These are phyloP conservation scores for Cavia porcellus DNA, from an alignment of 2,113 vertebrate genomes.

Conservation along the genomic window DNA sequence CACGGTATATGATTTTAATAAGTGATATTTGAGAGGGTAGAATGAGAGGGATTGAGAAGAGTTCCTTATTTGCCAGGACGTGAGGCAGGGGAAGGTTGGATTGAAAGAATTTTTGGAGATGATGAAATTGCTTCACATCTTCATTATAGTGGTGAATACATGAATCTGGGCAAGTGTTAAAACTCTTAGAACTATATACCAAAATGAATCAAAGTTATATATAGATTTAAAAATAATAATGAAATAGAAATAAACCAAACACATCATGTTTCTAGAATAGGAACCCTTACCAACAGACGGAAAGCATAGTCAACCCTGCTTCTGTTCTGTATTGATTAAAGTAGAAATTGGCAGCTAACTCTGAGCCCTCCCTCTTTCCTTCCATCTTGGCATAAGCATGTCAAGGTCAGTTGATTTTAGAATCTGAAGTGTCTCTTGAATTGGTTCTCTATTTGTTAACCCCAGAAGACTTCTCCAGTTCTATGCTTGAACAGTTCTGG, in stretches of 20 bases:
- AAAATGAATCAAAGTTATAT: neutral
- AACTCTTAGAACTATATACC: neutral
- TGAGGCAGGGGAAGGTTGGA: neutral
- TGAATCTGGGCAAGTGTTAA: neutral
- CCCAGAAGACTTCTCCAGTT: neutral
- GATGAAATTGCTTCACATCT: neutral
- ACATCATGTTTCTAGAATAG: neutral
- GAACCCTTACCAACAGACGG: neutral
- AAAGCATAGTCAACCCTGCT: neutral
- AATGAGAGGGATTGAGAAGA: neutral
- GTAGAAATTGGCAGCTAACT: rapidly evolving
- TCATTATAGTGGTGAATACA: neutral
- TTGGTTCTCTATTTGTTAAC: neutral
- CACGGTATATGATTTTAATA: neutral
- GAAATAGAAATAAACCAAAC: slow-evolving; percentile 6
- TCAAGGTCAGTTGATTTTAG: neutral
- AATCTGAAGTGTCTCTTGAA: neutral
- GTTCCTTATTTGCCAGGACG: neutral
- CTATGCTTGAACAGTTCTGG: neutral
- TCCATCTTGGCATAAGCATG: neutral
- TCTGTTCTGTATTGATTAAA: neutral
- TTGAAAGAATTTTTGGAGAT: neutral
- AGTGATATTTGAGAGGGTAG: neutral
- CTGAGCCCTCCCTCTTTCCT: neutral
- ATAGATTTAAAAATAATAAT: neutral